Base-by-base conservation (phyloP, 2,888 invertebrate genomes). In the Eristalinus sepulchralis region DNA sequence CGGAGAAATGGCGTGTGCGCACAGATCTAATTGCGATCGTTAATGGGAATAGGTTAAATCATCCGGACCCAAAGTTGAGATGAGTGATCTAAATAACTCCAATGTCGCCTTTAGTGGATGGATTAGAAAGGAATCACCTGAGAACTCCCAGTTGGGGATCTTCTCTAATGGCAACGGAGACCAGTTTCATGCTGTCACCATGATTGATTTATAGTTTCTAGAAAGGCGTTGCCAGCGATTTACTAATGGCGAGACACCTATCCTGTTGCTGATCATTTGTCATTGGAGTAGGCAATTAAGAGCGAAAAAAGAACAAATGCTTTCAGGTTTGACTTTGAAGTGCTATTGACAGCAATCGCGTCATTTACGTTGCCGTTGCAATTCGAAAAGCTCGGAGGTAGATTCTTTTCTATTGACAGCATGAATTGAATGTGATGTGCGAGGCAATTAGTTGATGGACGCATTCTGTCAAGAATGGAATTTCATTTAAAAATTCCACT, bases 1-100 rank as follows among this genome's bases (percentile, higher is more conserved):
- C 22, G 60, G 10, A 31, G 47, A n/a, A 47, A 47, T 47, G 2
- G 47, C 47, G 8, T 17, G 34, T 47, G 22, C 33, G 20, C 39
- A 59, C 33, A 2, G 59, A 31, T 66, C 55, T 33, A 47, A 47
- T 47, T 73, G 53, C 63, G 24, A 47, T 60, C 39, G 39, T 66
- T 47, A 47, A 47, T 47, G 47, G 47, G 47, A 47, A 47, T 47
- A 47, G 47, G 47, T 47, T 47, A 47, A 47, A n/a, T 17, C 47
- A 17, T 47, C 47, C 47, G 47, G 8, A 47, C 47, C n/a, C 47
- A 17, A 17, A 47, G 47, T 47, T n/a, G 47, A 47, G 17, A 47
- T 47, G 47, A n/a, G 47, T 47, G 47, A 17, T 47, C 47, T 47
- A 47, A 47, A 47, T 47, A 47, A 47, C 47, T 47, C 17, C 17